Percentiles rank a stretch among this genome's conserved stretches.
phyloP scores from a whole-genome alignment of 1,140 invertebrate species.

The Tetramorium simillimum region DNA sequence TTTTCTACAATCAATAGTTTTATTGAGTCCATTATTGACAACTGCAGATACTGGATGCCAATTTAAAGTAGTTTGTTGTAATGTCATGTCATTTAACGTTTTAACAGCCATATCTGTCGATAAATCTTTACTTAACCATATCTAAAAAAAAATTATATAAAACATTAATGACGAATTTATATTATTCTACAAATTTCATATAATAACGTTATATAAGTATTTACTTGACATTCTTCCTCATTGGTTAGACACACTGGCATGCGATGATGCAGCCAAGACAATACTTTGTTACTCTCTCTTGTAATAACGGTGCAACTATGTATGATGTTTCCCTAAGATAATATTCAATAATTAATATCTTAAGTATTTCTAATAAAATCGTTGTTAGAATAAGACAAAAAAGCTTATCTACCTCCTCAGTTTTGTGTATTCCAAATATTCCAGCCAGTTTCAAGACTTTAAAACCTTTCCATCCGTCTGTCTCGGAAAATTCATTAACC shows the following conservation, averaged over 20 bases:
- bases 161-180: neutral
- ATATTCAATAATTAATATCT: constrained; percentile 16
- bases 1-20: constrained; percentile 89
- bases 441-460: constrained; percentile 91
- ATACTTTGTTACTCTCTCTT: constrained; percentile 89
- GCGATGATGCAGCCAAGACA: constrained; percentile 92
- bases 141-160: constrained; percentile 79
- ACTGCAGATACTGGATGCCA: constrained; percentile 90
- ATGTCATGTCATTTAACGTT: constrained; percentile 65
- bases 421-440: constrained; percentile 90
- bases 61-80: constrained; percentile 82
- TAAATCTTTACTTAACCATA: constrained; percentile 90
- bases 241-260: constrained; percentile 92
- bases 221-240: constrained; percentile 88
- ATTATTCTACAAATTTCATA: constrained; percentile 18
- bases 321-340: constrained; percentile 85
- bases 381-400: neutral
- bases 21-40: constrained; percentile 91
- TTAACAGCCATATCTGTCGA: constrained; percentile 74
- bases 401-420: constrained; percentile 78
- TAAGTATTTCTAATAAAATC: constrained; percentile 51
- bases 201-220: neutral
- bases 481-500: constrained; percentile 85
- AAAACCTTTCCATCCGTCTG: constrained; percentile 88
- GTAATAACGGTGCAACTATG: constrained; percentile 93